Evolutionary conservation across 2,797 vertebrate genomes (phyloP).

Genomic region (Alauda arvensis): DNA sequence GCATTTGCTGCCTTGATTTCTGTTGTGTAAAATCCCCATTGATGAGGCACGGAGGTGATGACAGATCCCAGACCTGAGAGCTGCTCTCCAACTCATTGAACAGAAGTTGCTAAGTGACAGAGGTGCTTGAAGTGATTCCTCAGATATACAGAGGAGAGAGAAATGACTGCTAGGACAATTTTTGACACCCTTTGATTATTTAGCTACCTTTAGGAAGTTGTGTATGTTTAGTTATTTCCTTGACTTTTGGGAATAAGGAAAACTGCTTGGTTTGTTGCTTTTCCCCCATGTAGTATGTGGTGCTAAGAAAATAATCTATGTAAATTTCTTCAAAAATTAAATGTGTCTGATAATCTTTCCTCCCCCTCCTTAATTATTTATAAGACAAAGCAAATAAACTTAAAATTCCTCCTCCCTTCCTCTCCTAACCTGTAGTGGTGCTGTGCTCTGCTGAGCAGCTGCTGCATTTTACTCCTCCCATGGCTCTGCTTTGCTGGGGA

Average conservation of each 20-base stretch:
- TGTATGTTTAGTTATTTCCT: neutral
- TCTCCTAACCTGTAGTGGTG: neutral
- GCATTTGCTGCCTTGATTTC: neutral
- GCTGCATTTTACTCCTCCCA: neutral
- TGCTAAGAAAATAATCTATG: neutral
- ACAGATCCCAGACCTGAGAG: neutral
- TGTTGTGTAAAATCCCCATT: neutral
- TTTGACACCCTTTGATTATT: neutral
- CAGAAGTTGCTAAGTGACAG: neutral
- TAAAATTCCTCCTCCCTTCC: neutral
- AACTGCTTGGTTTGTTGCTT: neutral
- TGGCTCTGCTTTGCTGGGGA: neutral
- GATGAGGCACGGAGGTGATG: fast-evolving
- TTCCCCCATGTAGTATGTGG: fast-evolving
- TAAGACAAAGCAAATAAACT: neutral
- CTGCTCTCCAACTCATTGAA: neutral
- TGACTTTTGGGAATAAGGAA: neutral
- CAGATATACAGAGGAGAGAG: neutral
- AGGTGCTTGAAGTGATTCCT: neutral
- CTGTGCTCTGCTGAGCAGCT: neutral
- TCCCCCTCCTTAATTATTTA: neutral
- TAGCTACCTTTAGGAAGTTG: neutral
- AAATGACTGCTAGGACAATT: neutral
- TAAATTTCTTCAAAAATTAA: neutral
- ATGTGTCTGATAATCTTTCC: neutral